Conservation (phyloP, 2,888 invertebrate species). For the Zhuqinia jingwanae region DNA sequence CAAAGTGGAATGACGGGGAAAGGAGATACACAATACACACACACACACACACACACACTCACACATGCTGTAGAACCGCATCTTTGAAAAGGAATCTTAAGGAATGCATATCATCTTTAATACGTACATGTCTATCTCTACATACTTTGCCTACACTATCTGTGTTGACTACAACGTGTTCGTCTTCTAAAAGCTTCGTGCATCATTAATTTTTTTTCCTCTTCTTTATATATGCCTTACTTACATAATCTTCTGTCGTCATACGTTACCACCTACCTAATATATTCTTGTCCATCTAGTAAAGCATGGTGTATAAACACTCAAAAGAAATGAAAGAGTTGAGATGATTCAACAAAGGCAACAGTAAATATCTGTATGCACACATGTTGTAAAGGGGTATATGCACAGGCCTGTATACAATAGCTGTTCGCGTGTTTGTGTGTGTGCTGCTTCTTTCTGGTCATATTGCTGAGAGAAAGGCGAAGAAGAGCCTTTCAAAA, state of each 20-base stretch:
- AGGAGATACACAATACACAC: constrained; percentile 30
- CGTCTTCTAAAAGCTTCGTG: constrained; percentile 59
- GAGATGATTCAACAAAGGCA: constrained; percentile 43
- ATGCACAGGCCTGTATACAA: constrained; percentile 30
- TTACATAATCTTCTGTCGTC: background rate
- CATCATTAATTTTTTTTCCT: constrained; percentile 57
- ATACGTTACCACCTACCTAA: constrained; percentile 60
- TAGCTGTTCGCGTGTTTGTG: constrained; percentile 60
- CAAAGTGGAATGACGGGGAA: constrained; percentile 65
- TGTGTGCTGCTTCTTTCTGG: constrained; percentile 28
- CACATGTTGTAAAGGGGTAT: background rate
- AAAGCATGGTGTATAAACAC: background rate
- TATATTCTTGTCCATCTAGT: constrained; percentile 24
- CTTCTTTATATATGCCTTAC: constrained; percentile 5
- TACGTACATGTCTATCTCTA: background rate
- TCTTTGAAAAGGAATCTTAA: background rate
- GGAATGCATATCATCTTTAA: background rate
- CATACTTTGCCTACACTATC: background rate
- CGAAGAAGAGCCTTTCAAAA: background rate
- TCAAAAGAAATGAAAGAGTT: constrained; percentile 21
- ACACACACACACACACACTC: background rate
- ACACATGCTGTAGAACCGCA: background rate
- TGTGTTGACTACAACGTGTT: background rate
- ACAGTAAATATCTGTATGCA: constrained; percentile 56
- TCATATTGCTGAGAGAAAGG: background rate